Percentiles rank a stretch among this genome's conserved stretches.
Evolutionary conservation across 2,888 invertebrate genomes (phyloP).

Genomic region (Drosophila planitibia): DNA sequence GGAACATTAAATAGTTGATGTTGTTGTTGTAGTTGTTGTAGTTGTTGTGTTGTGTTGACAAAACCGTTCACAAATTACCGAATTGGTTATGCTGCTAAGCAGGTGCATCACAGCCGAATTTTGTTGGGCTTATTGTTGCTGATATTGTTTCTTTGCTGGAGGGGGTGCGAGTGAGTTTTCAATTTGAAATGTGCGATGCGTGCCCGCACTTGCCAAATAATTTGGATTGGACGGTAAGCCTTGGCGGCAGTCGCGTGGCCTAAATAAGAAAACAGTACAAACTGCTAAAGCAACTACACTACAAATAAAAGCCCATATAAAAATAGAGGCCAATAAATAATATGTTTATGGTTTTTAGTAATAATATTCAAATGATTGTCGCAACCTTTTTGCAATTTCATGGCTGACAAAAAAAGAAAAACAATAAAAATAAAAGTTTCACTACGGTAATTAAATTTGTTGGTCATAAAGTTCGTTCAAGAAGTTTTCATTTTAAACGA

Average conservation of each 20-base stretch:
- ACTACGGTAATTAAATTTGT: conserved; percentile 56
- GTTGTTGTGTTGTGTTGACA: conserved; percentile 3
- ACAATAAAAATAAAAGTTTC: conserved; percentile 51
- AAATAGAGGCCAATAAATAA: conserved; percentile 50
- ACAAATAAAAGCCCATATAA: conserved; percentile 25
- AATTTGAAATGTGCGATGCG: conserved; percentile 73
- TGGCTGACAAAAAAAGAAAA: conserved; percentile 14
- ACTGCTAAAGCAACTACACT: conserved; percentile 28
- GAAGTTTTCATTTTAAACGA: conserved; percentile 52
- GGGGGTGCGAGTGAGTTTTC: conserved; percentile 33
- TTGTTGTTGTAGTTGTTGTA: neutral
- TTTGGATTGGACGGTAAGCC: conserved; percentile 58
- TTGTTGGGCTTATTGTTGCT: conserved; percentile 25
- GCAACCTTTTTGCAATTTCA: conserved; percentile 27
- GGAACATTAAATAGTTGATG: conserved; percentile 40
- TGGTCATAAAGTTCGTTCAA: conserved; percentile 49
- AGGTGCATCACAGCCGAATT: conserved; percentile 52
- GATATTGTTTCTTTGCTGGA: conserved; percentile 18
- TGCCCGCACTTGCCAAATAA: conserved; percentile 72
- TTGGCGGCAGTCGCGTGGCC: conserved; percentile 67
- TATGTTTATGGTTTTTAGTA: conserved; percentile 47
- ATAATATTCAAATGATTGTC: conserved; percentile 44
- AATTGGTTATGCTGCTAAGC: conserved; percentile 48
- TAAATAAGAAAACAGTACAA: conserved; percentile 68
- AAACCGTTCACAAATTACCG: conserved; percentile 35